Conservation (phyloP, 1,140 invertebrate genomes). For the Drosophila elegans region DNA sequence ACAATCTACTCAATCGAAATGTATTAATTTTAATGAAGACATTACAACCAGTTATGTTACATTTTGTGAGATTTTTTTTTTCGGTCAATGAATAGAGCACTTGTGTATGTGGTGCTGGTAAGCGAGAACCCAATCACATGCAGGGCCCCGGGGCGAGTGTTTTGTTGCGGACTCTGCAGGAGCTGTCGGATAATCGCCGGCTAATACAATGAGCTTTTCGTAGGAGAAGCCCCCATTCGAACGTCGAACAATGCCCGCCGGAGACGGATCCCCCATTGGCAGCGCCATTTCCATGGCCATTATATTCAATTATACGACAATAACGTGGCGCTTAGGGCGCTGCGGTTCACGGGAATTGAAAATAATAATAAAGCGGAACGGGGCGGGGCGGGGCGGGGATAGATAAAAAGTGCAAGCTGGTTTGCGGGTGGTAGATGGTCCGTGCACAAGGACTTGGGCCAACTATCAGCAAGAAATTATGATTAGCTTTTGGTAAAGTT, state of each 20-base stretch:
- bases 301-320: slow-evolving; percentile 82
- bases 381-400: not conserved
- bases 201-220: slow-evolving; percentile 64
- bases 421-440: slow-evolving; percentile 19
- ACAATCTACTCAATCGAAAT: not conserved
- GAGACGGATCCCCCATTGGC: slow-evolving; percentile 53
- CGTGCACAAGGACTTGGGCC: slow-evolving; percentile 46
- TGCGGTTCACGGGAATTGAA: slow-evolving; percentile 76
- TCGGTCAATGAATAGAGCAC: not conserved
- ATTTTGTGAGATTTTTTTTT: not conserved
- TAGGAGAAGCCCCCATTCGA: slow-evolving; percentile 44
- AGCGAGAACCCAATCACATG: slow-evolving; percentile 36
- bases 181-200: slow-evolving; percentile 70
- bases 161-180: slow-evolving; percentile 59
- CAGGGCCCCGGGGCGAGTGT: slow-evolving; percentile 38
- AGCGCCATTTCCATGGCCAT: slow-evolving; percentile 72
- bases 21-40: not conserved
- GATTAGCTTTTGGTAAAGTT: slow-evolving; percentile 79
- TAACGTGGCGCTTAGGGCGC: slow-evolving; percentile 74
- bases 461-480: slow-evolving; percentile 74
- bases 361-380: slow-evolving; percentile 73
- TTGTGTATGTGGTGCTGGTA: not conserved
- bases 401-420: slow-evolving; percentile 75
- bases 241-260: slow-evolving; percentile 42
- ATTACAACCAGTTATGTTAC: slow-evolving; percentile 1